phyloP scores from a whole-genome alignment of 2,113 vertebrate species.

The Catagonus wagneri region DNA sequence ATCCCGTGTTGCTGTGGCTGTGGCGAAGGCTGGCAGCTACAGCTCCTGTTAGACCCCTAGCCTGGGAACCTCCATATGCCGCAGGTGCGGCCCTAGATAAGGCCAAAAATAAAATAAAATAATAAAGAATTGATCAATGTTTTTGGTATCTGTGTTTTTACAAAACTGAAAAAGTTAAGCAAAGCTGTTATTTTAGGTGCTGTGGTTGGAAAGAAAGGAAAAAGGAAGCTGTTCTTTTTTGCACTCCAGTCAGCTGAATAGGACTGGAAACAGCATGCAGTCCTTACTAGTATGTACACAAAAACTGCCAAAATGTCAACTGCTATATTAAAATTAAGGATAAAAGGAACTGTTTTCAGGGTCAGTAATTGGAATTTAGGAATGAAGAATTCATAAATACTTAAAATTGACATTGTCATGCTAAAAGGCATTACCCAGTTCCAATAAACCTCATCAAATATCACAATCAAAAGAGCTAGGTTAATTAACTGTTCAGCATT shows the following conservation, averaged over 20 bases:
- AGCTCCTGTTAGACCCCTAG: too few relatives aligned
- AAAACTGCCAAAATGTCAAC: neutral
- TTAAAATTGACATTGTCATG: neutral
- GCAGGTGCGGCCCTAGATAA: too few relatives aligned
- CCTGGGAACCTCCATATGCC: too few relatives aligned
- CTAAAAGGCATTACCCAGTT: constrained; percentile 18
- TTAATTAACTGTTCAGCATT: neutral
- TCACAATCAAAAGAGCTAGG: neutral
- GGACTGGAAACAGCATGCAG: neutral
- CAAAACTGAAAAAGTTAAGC: neutral
- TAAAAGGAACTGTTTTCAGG: neutral
- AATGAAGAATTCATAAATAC: constrained; percentile 16
- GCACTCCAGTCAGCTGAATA: neutral
- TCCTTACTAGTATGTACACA: neutral
- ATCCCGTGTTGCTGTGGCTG: too few relatives aligned
- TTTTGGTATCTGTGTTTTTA: constrained; percentile 10
- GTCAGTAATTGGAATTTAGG: neutral
- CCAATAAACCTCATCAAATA: neutral
- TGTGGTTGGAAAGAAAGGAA: neutral
- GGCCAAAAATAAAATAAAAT: too few relatives aligned
- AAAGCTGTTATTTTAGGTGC: constrained; percentile 15
- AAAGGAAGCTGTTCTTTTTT: neutral
- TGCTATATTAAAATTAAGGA: neutral
- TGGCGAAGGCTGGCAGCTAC: too few relatives aligned
- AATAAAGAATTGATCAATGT: too few relatives aligned